phyloP scores from a whole-genome alignment of 2,797 vertebrate species.

The Catamblyrhynchus diadema region DNA sequence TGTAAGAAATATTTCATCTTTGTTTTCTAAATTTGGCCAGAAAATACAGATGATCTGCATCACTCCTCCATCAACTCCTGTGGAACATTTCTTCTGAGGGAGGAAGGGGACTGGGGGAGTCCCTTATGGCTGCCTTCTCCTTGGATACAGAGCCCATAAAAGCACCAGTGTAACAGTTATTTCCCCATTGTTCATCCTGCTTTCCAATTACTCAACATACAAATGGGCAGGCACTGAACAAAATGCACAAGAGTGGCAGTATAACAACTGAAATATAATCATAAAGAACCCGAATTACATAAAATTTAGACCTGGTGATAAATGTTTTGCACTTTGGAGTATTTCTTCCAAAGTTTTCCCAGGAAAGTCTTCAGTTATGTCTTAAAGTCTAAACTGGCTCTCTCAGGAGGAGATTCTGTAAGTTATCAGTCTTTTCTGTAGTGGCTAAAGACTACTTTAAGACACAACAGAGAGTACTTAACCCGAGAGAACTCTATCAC shows the following conservation, averaged over 20 bases:
- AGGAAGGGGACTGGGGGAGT: background rate
- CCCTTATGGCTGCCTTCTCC: background rate
- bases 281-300: background rate
- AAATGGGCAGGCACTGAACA: background rate
- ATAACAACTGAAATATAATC: background rate
- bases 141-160: background rate
- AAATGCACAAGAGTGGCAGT: background rate
- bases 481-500: background rate
- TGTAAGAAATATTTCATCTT: background rate
- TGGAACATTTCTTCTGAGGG: background rate
- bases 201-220: background rate
- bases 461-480: background rate
- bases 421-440: background rate
- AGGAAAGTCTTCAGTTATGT: background rate
- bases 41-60: background rate
- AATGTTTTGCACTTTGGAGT: background rate
- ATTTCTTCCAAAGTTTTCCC: conserved; percentile 10
- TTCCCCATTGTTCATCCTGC: background rate
- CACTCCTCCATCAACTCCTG: background rate
- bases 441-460: background rate
- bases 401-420: background rate
- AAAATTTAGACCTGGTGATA: background rate
- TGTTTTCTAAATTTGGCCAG: background rate
- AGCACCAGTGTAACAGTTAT: background rate
- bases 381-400: background rate